Evolutionary conservation across 2,113 vertebrate species (phyloP), one percentile per base, ranked within the genome.

Genomic region (Heterocephalus glaber): DNA sequence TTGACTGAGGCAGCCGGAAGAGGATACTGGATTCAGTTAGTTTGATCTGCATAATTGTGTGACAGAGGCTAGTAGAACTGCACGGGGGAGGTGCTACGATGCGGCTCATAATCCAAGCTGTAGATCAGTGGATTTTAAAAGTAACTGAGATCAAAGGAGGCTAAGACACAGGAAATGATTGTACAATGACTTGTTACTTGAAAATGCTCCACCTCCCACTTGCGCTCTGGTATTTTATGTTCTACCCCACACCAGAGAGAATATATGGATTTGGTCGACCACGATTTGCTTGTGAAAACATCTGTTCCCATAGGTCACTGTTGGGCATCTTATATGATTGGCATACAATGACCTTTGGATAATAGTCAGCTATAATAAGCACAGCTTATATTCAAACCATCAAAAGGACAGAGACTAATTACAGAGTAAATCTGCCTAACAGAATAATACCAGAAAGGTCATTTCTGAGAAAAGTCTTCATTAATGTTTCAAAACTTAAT

Each of bases 91-190:
- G 79, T 83, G 16, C 54, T 19, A 0, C 16, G 11, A 47, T 81
- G 28, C 72, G 86, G 83, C 88, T 95, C 96, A 88, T 77, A 93
- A 47, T 52, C 87, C 81, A 41, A 90, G 79, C 80, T 89, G 44
- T 89, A 61, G 82, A 12, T 92, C 92, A 92, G 92, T 35, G 24
- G 12, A 94, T 96, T 94, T 10, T 93, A 94, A 97, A 97, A 95
- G 92, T 84, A 91, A 68, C 84, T 93, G 90, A 97, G 85, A 90
- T 97, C 96, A 97, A 89, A 96, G 63, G 35, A 95, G 93, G 79
- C 68, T 35, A 56, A 70, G 80, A 26, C 56, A 91, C 80, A 96
- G 94, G 94, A 98, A 97, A 94, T 93, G 41, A 44, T 81, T 94
- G 79, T 65, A 79, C 72, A 96, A 66, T 93, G 72, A 90, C n/a